phyloP scores from a whole-genome alignment of 2,113 vertebrate genomes.

The Percopsis transmontana region DNA sequence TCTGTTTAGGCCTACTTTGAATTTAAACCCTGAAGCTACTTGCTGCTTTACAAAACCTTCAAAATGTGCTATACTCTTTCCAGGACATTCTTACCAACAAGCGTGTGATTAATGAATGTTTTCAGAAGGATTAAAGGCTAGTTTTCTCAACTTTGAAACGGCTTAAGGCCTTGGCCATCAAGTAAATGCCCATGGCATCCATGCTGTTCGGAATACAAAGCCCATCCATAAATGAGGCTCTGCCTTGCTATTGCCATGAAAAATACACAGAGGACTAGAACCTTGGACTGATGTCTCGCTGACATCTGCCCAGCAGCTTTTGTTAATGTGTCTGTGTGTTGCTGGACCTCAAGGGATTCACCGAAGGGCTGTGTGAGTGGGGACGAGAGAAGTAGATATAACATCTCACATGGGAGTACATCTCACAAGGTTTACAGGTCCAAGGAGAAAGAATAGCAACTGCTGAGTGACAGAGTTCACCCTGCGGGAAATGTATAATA shows the following conservation, averaged over 20 bases:
- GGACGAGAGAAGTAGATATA: slow-evolving; percentile 23
- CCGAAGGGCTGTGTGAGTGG: not conserved
- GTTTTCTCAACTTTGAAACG: slow-evolving; percentile 50
- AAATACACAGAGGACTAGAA: slow-evolving; percentile 70
- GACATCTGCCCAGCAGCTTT: slow-evolving; percentile 80
- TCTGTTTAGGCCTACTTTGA: slow-evolving; percentile 23
- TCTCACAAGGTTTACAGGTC: slow-evolving; percentile 5
- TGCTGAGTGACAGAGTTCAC: slow-evolving; percentile 7
- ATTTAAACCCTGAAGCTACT: slow-evolving; percentile 32
- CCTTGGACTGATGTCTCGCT: slow-evolving; percentile 62
- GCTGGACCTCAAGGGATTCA: too few species aligned
- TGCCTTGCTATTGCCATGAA: slow-evolving; percentile 59
- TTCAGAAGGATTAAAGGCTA: slow-evolving; percentile 63
- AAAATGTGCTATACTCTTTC: slow-evolving; percentile 54
- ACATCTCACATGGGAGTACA: slow-evolving; percentile 16
- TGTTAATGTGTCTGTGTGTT: slow-evolving; percentile 48
- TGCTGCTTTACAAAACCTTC: slow-evolving; percentile 41
- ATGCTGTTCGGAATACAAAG: slow-evolving; percentile 46
- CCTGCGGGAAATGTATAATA: not conserved
- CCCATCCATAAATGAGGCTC: slow-evolving; percentile 46
- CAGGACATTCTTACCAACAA: slow-evolving; percentile 59
- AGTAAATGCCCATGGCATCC: slow-evolving; percentile 46
- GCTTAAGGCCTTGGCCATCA: slow-evolving; percentile 42
- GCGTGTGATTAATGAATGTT: slow-evolving; percentile 70
- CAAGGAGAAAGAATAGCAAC: slow-evolving; percentile 11